Conservation (phyloP, 64 coral and sea anemone genomes). For the Actinia equina region DNA sequence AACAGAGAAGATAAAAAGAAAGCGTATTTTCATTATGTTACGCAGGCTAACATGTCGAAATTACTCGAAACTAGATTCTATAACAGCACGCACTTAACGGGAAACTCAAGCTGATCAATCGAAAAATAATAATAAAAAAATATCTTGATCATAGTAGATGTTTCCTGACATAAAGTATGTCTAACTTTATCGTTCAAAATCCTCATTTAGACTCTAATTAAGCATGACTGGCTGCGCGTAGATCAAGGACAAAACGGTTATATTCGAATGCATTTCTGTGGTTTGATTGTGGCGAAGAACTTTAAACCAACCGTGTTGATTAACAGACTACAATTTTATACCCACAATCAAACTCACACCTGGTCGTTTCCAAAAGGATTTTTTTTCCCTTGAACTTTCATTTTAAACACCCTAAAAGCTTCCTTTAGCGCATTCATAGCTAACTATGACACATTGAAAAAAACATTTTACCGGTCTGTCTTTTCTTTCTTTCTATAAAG, state of each 20-base stretch:
- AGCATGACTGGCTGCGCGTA: neutral
- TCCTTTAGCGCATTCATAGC: neutral
- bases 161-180: neutral
- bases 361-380: neutral
- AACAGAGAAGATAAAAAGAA: neutral
- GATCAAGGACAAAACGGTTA: neutral
- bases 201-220: neutral
- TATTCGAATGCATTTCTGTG: neutral
- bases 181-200: neutral
- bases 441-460: neutral
- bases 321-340: neutral
- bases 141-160: conserved; percentile 1
- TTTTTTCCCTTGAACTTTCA: neutral
- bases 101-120: conserved; percentile 1
- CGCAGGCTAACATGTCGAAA: neutral
- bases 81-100: conserved; percentile 6
- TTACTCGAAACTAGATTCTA: neutral
- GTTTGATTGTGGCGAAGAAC: neutral
- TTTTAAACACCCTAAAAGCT: neutral
- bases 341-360: neutral
- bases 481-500: neutral
- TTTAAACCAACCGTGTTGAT: neutral
- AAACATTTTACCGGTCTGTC: neutral
- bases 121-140: neutral
- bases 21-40: neutral